Base-by-base conservation (phyloP, 2,113 vertebrate genomes). In the Arothron firmamentum region DNA sequence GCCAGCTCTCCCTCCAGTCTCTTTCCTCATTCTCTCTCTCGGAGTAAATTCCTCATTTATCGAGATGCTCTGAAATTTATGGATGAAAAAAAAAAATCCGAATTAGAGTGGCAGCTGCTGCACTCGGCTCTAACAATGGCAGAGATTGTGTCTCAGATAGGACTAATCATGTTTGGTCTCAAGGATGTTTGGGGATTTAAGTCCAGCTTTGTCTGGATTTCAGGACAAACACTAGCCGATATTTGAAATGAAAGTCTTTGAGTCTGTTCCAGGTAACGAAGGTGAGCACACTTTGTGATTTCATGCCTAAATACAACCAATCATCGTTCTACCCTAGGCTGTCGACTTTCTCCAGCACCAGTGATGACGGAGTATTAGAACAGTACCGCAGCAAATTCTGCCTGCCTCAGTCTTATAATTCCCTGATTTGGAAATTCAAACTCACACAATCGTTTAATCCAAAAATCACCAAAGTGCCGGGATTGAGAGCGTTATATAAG, bases 161-260 rank as follows among this genome's bases (percentile, higher is more conserved):
- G 65, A 74, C 62, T 82, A 80, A 80, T 81, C 73, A 54, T 73
- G 63, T 87, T 79, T 78, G 74, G 79, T 76, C 74, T 47, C 18
- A 2, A 52, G 67, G 68, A 75, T 18, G 61, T 11, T 16, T 15
- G 12, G 55, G 67, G 75, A 73, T 79, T 83, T 68, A 51, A n/a
- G 0, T 16, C 56, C 75, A 83, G 89, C 92, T 90, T 88, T 85
- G 82, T 76, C 64, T 53, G 74, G 61, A 66, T 31, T 62, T 77
- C 43, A 59, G n/a, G 45, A 45, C 43, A 45, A 43, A 15, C 3
- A 45, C 16, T 45, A 13, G 14, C 43, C n/a, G 9, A n/a, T 47
- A 47, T 47, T 47, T n/a, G 7, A 10, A 38, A 38, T 38, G 11
- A 38, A 38, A 3, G 34, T 38, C 34, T 38, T 38, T 72, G 66